Conservation (phyloP, 2,113 vertebrate species). For the Melanotaenia duboulayi region DNA sequence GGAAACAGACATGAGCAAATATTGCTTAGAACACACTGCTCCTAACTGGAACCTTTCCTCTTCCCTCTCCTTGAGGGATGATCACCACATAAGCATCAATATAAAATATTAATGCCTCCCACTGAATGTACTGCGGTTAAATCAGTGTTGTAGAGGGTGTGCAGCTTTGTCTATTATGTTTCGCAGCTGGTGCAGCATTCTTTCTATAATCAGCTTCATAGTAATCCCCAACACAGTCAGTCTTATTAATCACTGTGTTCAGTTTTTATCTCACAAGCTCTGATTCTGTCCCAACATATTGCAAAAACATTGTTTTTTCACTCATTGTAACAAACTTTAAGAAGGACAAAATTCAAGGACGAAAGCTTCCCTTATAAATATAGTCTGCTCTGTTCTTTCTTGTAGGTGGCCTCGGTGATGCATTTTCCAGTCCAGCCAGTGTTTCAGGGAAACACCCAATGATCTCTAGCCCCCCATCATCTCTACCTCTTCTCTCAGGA, state of each 20-base stretch:
- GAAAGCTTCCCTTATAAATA: too few species aligned
- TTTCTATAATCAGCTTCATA: background rate
- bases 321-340: too few species aligned
- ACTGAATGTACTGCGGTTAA: too few species aligned
- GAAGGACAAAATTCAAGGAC: too few species aligned
- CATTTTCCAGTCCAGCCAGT: too few species aligned
- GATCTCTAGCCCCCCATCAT: too few species aligned
- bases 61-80: slow-evolving; percentile 1
- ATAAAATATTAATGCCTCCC: slow-evolving; percentile 1
- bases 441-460: too few species aligned
- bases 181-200: background rate
- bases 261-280: background rate
- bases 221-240: background rate
- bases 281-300: background rate
- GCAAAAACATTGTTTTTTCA: background rate
- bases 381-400: too few species aligned
- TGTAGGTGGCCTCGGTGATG: too few species aligned
- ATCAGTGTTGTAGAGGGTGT: background rate
- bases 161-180: background rate
- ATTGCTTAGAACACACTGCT: slow-evolving; percentile 13
- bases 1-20: slow-evolving; percentile 30
- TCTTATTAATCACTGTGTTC: background rate
- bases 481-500: too few species aligned
- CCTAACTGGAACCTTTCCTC: slow-evolving; percentile 22
- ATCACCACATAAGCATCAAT: background rate